Evolutionary conservation across 2,888 invertebrate species (phyloP).

Genomic region (Plebejus anna): DNA sequence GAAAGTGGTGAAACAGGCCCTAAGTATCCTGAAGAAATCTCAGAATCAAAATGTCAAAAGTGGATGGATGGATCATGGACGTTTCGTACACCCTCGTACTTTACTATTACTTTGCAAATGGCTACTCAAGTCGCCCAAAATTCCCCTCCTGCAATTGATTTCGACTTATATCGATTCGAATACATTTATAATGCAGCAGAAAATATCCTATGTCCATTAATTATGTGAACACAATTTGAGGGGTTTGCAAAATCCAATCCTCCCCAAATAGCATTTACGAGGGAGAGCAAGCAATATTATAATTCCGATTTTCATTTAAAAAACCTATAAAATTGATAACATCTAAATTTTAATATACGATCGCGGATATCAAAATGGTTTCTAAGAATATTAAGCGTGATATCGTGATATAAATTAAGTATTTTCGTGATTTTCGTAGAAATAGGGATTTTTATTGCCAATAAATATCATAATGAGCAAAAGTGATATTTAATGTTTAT

Average conservation of each 20-base stretch:
- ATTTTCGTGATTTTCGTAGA: not conserved
- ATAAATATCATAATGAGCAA: no score
- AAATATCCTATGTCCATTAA: constrained; percentile 14
- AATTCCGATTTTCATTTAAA: constrained; percentile 3
- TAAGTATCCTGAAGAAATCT: no score
- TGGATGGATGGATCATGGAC: not conserved
- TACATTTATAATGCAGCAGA: constrained; percentile 3
- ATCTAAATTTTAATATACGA: not conserved
- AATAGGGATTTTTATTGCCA: not conserved
- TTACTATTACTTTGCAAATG: not conserved
- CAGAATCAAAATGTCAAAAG: no score
- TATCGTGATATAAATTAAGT: not conserved
- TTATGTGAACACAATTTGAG: constrained; percentile 1
- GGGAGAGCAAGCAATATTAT: not conserved
- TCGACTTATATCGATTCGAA: constrained; percentile 7
- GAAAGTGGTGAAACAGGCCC: no score
- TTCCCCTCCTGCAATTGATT: not conserved
- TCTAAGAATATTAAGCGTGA: not conserved
- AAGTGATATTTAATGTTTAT: no score
- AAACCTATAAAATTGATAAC: not conserved
- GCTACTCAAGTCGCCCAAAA: not conserved
- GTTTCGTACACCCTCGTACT: not conserved
- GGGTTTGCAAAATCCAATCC: not conserved
- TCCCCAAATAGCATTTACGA: not conserved
- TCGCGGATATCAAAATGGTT: not conserved